Evolutionary conservation across 2,797 vertebrate genomes (phyloP).

Genomic region (Acanthornis magna): DNA sequence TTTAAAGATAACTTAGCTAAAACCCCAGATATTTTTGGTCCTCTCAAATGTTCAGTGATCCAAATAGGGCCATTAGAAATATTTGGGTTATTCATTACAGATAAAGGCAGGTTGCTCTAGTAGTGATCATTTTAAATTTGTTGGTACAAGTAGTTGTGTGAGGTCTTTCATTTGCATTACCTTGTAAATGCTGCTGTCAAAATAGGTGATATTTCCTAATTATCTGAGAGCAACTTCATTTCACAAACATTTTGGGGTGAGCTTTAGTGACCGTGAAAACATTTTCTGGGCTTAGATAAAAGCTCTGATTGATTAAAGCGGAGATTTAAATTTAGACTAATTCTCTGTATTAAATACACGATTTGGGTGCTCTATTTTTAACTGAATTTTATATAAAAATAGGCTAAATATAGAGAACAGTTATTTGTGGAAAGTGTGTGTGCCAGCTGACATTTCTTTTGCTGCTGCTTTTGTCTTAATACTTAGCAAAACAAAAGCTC

Average conservation of each 20-base stretch:
- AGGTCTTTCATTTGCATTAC: background rate
- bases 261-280: background rate
- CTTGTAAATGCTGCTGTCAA: background rate
- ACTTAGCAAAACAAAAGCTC: constrained; percentile 1
- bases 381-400: background rate
- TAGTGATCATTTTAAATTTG: background rate
- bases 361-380: background rate
- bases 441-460: background rate
- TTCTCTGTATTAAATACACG: background rate
- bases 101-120: background rate
- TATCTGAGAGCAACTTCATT: background rate
- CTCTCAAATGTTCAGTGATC: background rate
- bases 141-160: background rate
- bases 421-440: constrained; percentile 1
- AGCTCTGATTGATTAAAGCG: background rate
- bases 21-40: background rate
- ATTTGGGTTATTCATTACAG: background rate
- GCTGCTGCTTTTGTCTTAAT: background rate
- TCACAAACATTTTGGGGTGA: background rate
- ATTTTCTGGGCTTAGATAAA: background rate
- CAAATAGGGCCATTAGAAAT: background rate
- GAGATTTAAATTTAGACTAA: background rate
- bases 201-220: background rate
- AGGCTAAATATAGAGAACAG: background rate
- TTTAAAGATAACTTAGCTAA: background rate